These are phyloP conservation scores for Andrena dorsata DNA, from an alignment of 2,888 invertebrate species.

Conservation along the genomic window DNA sequence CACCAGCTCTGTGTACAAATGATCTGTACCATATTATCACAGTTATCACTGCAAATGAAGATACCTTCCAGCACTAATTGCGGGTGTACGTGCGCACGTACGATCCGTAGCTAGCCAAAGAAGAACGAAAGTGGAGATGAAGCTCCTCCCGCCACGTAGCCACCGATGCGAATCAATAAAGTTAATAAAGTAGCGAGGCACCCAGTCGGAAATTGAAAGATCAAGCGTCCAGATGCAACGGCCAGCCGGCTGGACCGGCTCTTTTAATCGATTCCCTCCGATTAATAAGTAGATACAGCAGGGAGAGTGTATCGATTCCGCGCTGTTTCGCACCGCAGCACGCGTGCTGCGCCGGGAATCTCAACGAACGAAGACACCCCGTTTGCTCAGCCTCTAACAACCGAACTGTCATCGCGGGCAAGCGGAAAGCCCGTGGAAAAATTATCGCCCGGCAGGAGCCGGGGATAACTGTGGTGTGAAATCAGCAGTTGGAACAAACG, in stretches of 20 bases:
- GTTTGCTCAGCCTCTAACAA: background rate
- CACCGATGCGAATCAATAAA: conserved; percentile 55
- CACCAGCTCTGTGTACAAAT: too few species aligned
- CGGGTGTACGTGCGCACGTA: too few species aligned
- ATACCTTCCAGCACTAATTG: background rate
- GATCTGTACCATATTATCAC: too few species aligned
- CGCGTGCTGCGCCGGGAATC: background rate
- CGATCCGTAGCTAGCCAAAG: background rate
- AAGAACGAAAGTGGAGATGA: conserved; percentile 22
- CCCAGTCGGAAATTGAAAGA: conserved; percentile 68
- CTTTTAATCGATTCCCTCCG: conserved; percentile 66
- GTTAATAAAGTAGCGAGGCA: conserved; percentile 57
- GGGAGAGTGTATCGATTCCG: conserved; percentile 40
- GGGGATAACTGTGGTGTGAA: conserved; percentile 23
- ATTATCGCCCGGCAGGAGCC: too few species aligned
- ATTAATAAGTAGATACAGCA: conserved; percentile 68
- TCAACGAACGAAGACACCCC: background rate
- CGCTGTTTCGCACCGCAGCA: conserved; percentile 1
- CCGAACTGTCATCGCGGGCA: background rate
- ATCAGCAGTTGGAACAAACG: conserved; percentile 27
- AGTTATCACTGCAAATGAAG: background rate
- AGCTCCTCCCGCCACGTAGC: background rate
- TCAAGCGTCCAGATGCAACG: conserved; percentile 60
- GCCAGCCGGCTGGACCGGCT: background rate
- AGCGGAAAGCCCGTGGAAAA: too few species aligned